Percentiles rank a stretch among this genome's conserved stretches.
Evolutionary conservation across 2,888 invertebrate genomes (phyloP).

Genomic region (Apomyelois bistriatella): DNA sequence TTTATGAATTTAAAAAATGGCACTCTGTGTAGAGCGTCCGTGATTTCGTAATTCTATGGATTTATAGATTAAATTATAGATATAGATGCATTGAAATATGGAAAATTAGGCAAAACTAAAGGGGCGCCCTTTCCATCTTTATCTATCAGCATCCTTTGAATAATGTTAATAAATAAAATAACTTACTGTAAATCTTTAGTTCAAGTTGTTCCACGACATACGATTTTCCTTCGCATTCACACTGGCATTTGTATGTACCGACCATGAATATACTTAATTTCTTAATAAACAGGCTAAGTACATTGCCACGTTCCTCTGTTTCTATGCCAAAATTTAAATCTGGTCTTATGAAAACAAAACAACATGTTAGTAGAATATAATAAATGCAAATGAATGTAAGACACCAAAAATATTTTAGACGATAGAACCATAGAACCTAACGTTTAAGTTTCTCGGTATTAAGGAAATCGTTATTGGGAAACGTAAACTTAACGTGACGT

Average conservation of each 20-base stretch:
- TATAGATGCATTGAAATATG: no score
- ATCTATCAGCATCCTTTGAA: no score
- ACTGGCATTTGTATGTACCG: conserved; percentile 56
- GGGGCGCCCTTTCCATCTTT: no score
- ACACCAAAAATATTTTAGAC: background rate
- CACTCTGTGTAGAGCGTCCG: no score
- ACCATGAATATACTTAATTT: conserved; percentile 48
- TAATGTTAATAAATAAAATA: background rate
- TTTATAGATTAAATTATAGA: no score
- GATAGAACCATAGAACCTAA: no score
- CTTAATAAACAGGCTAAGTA: conserved; percentile 47
- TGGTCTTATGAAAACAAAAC: conserved; percentile 68
- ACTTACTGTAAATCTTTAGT: conserved; percentile 57
- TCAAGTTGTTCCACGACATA: conserved; percentile 25
- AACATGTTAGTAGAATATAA: conserved; percentile 17
- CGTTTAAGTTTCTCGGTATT: no score
- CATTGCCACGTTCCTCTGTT: conserved; percentile 40
- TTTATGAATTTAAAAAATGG: no score
- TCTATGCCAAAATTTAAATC: conserved; percentile 57
- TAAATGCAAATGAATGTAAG: background rate
- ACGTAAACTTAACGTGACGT: no score
- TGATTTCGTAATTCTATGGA: no score
- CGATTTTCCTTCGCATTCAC: conserved; percentile 35
- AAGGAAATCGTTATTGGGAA: no score
- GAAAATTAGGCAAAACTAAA: no score